phyloP scores from a whole-genome alignment of 2,113 vertebrate species.

The Tychaedon coryphoeus region DNA sequence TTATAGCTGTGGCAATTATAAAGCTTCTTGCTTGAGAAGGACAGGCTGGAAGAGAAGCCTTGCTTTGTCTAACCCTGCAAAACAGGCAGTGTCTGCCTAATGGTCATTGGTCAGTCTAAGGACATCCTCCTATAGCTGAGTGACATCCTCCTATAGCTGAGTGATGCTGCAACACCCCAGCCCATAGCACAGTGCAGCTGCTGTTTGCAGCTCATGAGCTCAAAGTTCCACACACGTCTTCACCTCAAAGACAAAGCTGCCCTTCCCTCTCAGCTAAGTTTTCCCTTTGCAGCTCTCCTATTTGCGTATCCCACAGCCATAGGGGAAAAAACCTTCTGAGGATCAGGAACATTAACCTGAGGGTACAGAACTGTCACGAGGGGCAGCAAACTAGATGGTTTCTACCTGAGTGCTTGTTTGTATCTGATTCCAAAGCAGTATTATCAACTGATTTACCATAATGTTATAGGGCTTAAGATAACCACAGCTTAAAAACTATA shows the following conservation, averaged over 20 bases:
- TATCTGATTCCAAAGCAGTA: background rate
- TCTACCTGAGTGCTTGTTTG: background rate
- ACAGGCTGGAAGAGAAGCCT: background rate
- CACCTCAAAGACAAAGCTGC: background rate
- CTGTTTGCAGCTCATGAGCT: background rate
- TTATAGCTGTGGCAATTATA: fast-evolving
- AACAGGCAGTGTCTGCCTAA: background rate
- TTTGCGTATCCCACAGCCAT: background rate
- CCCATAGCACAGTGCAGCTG: background rate
- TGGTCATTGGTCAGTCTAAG: background rate
- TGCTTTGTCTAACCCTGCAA: background rate
- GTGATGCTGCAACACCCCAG: fast-evolving
- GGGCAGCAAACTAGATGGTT: background rate
- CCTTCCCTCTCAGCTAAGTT: background rate
- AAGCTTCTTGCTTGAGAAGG: background rate
- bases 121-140: background rate
- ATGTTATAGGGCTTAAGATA: constrained; percentile 13
- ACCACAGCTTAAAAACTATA: constrained; percentile 12
- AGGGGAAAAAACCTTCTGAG: background rate
- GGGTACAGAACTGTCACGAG: background rate
- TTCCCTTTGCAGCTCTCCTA: background rate
- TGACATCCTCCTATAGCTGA: background rate
- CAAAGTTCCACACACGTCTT: background rate
- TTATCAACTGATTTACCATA: background rate
- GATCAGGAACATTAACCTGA: background rate